Conservation (phyloP, 2,113 vertebrate genomes). For the Cyanoliseus patagonus region DNA sequence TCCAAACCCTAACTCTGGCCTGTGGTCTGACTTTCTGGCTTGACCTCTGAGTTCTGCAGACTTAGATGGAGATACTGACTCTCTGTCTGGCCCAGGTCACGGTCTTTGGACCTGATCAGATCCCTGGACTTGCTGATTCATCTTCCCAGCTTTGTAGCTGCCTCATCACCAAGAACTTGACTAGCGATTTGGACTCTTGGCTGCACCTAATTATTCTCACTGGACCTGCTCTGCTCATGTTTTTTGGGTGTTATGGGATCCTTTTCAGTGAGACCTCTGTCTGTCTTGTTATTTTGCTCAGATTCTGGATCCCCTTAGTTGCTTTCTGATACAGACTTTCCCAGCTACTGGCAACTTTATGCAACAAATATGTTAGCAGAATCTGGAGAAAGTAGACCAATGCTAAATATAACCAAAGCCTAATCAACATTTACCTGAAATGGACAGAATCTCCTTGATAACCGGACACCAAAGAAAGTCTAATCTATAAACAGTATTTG, state of each 20-base stretch:
- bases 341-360: neutral
- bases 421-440: neutral
- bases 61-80: neutral
- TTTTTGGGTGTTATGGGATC: neutral
- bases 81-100: neutral
- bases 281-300: neutral
- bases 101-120: neutral
- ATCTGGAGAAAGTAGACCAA: neutral
- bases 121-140: neutral
- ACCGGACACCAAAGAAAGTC: neutral
- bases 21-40: neutral
- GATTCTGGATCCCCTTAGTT: neutral
- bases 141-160: neutral
- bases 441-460: neutral
- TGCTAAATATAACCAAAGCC: neutral
- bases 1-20: neutral
- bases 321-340: neutral
- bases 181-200: neutral
- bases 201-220: neutral
- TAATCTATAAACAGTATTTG: neutral
- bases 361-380: neutral
- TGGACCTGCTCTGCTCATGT: neutral
- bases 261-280: neutral
- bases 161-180: neutral
- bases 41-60: neutral